A percentile compares a stretch with the other conserved stretches of the same genome.
Conservation (phyloP, 2,797 vertebrate species). For the Phrynocephalus vlangalii region DNA sequence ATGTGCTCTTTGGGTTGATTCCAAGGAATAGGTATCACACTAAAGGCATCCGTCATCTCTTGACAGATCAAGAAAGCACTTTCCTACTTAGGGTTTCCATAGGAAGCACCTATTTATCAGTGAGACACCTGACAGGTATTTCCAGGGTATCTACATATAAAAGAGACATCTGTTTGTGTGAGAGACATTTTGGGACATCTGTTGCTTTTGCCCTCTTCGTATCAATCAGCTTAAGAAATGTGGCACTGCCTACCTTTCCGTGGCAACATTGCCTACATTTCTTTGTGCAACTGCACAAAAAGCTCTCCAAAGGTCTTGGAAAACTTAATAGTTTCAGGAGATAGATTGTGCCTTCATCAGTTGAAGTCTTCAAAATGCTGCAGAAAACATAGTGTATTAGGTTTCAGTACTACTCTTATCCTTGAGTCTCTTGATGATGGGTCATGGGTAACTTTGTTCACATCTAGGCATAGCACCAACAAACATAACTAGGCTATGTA, state of each 20-base stretch:
- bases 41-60: not conserved
- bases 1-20: not conserved
- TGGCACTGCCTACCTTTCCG: not conserved
- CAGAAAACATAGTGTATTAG: not conserved
- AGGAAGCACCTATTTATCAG: not conserved
- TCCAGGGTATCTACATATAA: not conserved
- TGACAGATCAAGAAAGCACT: not conserved
- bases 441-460: not conserved
- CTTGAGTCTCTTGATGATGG: not conserved
- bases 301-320: no score
- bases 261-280: not conserved
- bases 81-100: not conserved
- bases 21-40: not conserved
- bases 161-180: no score
- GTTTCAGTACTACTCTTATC: not conserved
- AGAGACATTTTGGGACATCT: not conserved
- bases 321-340: not conserved
- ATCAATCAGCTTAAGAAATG: not conserved
- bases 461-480: not conserved
- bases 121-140: not conserved
- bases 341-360: not conserved
- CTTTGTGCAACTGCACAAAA: not conserved
- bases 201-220: not conserved
- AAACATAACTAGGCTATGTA: no score
- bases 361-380: not conserved